Evolutionary conservation across 1,140 invertebrate species (phyloP), one percentile per base, ranked within the genome.

Genomic region (Oedothorax gibbosus): DNA sequence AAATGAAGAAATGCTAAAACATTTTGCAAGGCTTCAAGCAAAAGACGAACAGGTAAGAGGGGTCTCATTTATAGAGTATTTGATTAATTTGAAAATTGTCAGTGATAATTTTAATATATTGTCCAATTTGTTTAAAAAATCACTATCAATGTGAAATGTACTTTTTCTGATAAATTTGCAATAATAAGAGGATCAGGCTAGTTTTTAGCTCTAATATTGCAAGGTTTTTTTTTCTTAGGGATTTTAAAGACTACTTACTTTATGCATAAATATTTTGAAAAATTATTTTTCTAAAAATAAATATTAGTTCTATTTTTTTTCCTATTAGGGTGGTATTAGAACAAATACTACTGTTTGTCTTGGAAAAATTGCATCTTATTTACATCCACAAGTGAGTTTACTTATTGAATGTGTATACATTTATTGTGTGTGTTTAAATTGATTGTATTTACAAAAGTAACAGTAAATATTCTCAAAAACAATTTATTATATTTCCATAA

Each of bases 331-430:
- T 78, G 93, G 94, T 64, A 95, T 95, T 81, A 93, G 98, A 88
- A 99, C 98, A 12, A 99, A 99, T 91, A 99, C 98, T 15, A 99
- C 97, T 62, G 97, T 99, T n/a, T 99, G 98, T 90, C 92, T 99
- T 35, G 98, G 98, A 49, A 99, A 99, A 93, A 97, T 99, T 84
- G 96, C 97, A 15, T 93, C 95, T 81, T 96, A 98, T 91, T 92
- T 99, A 60, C 96, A 98, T 92, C 97, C 98, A 8, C 95, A 90
- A 85, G 89, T 88, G 80, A 73, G 76, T 72, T n/a, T 53, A 53
- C 11, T 66, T 18, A 4, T 71, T 12, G 54, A 18, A 15, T 4
- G 7, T 69, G 12, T 15, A 50, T 11, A 18, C 14, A 11, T 53
- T 71, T 53, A 2, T 14, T 6, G 18, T 53, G 53, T 53, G 20